Base-by-base conservation (phyloP, 2,888 invertebrate species). In the Baccha elongata region DNA sequence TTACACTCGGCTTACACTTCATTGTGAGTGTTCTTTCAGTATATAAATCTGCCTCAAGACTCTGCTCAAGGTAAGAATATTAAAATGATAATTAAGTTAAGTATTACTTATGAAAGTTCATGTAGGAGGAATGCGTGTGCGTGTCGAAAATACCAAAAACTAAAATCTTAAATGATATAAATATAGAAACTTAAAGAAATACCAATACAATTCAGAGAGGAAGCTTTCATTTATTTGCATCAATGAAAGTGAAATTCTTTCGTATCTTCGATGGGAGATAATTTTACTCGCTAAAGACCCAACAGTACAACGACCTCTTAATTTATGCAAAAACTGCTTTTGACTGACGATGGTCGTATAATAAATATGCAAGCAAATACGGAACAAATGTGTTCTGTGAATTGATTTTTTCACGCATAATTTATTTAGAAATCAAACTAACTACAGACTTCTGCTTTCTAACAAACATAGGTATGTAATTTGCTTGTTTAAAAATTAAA, bases 21-120 rank as follows among this genome's bases (percentile, higher is more conserved):
- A 86, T 90, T 29, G 88, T 90, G 15, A 91, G 90, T 85, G 88
- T 91, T 60, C 87, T 89, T 21, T 91, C 91, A 0, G 91, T 91
- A 13, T 91, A 90, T 79, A 88, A 90, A 60, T 89, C 89, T 62
- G 90, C 90, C 21, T 85, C 89, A 44, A 88, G 89, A 84, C 87
- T 90, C 23, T 91, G 90, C 84, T 88, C 89, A 73, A 90, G 89
- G 91, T 91, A 85, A 90, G 90, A 87, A 46, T 50, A 32, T 19
- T 64, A 13, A 60, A 40, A 19, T 21, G 29, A 21, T 35, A 3
- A 13, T 19, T 37, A 4, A 17, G 15, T 17, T 6, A 23, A 50
- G 21, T n/a, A n/a, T n/a, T n/a, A n/a, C 29, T 29, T 46, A 5
- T n/a, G 13, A 37, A 46, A 29, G 46, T 53, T 21, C 1, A 8